Evolutionary conservation across 1,140 invertebrate species (phyloP).

Genomic region (Dreissena polymorpha): DNA sequence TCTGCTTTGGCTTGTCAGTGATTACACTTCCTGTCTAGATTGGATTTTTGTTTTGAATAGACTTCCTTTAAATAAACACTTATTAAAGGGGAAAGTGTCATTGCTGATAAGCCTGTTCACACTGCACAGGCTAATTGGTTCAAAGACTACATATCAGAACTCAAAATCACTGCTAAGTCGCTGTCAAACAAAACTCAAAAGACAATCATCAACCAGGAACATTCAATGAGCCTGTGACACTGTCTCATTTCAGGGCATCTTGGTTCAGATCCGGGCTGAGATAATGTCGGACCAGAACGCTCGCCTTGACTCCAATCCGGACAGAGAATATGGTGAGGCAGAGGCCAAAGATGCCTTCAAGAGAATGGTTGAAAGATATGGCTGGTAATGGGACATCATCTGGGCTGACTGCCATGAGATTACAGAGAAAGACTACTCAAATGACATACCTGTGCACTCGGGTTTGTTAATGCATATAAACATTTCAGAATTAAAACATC

Average conservation of each 20-base stretch:
- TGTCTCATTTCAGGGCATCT: constrained; percentile 63
- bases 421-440: background rate
- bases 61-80: too few relatives aligned
- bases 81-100: too few relatives aligned
- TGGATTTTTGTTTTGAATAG: too few relatives aligned
- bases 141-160: too few relatives aligned
- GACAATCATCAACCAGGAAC: too few relatives aligned
- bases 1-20: too few relatives aligned
- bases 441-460: background rate
- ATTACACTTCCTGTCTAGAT: too few relatives aligned
- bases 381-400: constrained; percentile 65
- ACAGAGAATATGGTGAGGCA: constrained; percentile 65
- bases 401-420: background rate
- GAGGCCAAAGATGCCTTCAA: constrained; percentile 74
- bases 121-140: too few relatives aligned
- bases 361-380: constrained; percentile 75
- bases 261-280: constrained; percentile 75
- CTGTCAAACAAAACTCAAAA: too few relatives aligned
- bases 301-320: constrained; percentile 59
- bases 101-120: too few relatives aligned
- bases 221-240: too few relatives aligned
- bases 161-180: too few relatives aligned
- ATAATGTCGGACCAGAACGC: constrained; percentile 76
- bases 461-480: background rate
- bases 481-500: background rate